Evolutionary conservation across 2,113 vertebrate genomes (phyloP).

Genomic region (Cyanoramphus novaezelandiae): DNA sequence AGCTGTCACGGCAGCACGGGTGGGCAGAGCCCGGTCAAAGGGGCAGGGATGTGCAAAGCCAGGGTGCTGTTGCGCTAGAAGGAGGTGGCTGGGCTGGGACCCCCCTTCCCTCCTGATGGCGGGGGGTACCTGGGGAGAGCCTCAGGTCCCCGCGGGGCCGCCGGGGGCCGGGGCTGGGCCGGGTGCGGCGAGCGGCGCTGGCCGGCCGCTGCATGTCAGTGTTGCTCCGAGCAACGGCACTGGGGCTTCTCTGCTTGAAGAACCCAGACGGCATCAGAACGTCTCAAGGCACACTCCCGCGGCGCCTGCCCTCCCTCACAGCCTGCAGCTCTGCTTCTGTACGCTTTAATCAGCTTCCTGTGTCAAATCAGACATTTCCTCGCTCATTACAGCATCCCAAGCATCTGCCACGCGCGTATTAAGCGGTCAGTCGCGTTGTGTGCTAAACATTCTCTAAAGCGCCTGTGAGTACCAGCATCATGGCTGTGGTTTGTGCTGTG

Average conservation of each 20-base stretch:
- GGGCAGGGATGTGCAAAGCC: background rate
- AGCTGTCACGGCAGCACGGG: background rate
- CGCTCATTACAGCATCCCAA: background rate
- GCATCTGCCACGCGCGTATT: background rate
- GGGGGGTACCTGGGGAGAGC: too few relatives aligned
- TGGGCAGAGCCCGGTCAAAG: rapidly evolving
- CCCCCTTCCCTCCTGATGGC: rapidly evolving
- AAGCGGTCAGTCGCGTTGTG: slow-evolving; percentile 29
- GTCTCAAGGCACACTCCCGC: background rate
- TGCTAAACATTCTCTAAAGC: background rate
- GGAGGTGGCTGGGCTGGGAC: background rate
- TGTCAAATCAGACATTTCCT: background rate
- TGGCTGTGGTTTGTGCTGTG: background rate
- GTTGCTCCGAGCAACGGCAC: slow-evolving; percentile 26
- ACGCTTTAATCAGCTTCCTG: background rate
- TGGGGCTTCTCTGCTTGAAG: background rate
- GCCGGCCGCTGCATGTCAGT: slow-evolving; percentile 71
- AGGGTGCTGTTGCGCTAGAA: background rate
- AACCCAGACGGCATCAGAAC: background rate
- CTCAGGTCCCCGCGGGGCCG: background rate
- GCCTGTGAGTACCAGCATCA: background rate
- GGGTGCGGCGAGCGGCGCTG: background rate
- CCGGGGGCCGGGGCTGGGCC: background rate
- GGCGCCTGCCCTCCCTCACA: background rate
- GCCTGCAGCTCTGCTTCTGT: background rate